phyloP scores from a whole-genome alignment of 1,140 invertebrate species.

The Eriocheir sinensis region DNA sequence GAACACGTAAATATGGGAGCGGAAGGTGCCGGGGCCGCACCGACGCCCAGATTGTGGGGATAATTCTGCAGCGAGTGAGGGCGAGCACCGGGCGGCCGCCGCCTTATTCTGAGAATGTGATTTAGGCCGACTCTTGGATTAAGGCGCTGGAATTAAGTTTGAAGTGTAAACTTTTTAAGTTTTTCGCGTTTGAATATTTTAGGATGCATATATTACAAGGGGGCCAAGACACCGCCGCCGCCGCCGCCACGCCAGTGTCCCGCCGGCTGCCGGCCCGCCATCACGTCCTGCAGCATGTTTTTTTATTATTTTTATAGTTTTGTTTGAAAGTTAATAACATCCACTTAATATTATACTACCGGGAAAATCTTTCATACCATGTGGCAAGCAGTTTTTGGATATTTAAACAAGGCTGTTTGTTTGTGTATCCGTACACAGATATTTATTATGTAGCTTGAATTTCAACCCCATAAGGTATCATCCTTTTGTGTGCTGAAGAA shows the following conservation, averaged over 20 bases:
- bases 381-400: background rate
- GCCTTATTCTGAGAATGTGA: slow-evolving; percentile 66
- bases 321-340: background rate
- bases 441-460: background rate
- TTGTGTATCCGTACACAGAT: background rate
- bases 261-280: background rate
- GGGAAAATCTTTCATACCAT: background rate
- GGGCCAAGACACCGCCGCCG: background rate
- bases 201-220: slow-evolving; percentile 59
- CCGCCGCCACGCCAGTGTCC: background rate
- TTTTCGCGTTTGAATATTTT: slow-evolving; percentile 73
- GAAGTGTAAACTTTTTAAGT: slow-evolving; percentile 70
- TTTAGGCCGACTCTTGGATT: slow-evolving; percentile 69
- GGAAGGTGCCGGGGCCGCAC: background rate
- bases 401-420: too few relatives aligned
- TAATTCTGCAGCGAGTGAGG: slow-evolving; percentile 52
- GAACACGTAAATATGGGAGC: slow-evolving; percentile 68
- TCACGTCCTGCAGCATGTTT: background rate
- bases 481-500: background rate
- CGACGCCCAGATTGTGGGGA: slow-evolving; percentile 69
- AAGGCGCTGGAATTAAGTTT: slow-evolving; percentile 73
- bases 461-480: too few relatives aligned
- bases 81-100: background rate
- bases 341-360: background rate
- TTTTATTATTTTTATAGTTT: background rate